Evolutionary conservation across 1,140 invertebrate species (phyloP).

Genomic region (Trypoxylus dichotomus): DNA sequence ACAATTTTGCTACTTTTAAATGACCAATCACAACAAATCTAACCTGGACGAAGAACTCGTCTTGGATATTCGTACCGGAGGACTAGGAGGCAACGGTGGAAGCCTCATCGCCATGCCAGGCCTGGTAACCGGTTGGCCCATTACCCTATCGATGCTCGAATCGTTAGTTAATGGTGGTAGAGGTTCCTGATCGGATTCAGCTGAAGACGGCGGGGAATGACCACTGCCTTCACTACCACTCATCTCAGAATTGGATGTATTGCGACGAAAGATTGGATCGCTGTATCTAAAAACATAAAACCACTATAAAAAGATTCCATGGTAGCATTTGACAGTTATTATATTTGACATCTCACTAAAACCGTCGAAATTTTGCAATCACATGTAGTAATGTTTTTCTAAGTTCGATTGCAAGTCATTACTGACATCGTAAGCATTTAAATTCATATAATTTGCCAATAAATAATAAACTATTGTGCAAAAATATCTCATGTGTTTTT

Average conservation of each 20-base stretch:
- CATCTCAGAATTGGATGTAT: constrained; percentile 35
- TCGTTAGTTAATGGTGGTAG: constrained; percentile 40
- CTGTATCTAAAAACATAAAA: constrained; percentile 43
- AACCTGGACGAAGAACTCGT: background rate
- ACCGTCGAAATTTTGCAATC: too few species aligned
- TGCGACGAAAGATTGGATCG: constrained; percentile 48
- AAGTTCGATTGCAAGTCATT: too few species aligned
- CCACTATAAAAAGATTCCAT: too few species aligned
- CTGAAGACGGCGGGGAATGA: constrained; percentile 48
- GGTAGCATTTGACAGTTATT: too few species aligned
- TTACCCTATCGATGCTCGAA: constrained; percentile 47
- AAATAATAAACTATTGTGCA: too few species aligned
- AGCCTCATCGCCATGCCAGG: constrained; percentile 45
- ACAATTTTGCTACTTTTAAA: too few species aligned
- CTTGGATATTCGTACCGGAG: constrained; percentile 35
- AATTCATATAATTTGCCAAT: too few species aligned
- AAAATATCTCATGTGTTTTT: too few species aligned
- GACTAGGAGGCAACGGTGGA: constrained; percentile 49
- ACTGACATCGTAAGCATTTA: too few species aligned
- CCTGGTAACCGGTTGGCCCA: constrained; percentile 49
- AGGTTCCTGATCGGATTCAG: constrained; percentile 45
- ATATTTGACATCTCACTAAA: too few species aligned
- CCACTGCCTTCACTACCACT: constrained; percentile 42
- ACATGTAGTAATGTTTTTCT: too few species aligned
- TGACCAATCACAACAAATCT: background rate